Evolutionary conservation across 2,888 invertebrate genomes (phyloP), one percentile per base, ranked within the genome.

Genomic region (Agapetus fuscipes): DNA sequence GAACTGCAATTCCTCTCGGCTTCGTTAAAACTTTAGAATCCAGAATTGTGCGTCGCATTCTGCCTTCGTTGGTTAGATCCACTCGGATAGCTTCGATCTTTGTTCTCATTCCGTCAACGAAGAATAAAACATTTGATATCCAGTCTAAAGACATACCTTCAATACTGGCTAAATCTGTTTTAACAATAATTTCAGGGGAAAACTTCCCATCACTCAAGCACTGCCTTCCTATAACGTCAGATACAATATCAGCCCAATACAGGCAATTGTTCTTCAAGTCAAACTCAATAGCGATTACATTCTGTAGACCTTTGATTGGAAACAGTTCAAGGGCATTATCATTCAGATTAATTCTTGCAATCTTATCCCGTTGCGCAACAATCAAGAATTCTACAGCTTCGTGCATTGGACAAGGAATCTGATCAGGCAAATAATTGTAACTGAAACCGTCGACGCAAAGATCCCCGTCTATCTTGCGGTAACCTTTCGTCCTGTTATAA

Each of bases 71-170:
- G 2, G 70, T 66, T 44, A 74, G 61, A 52, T 72, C 62, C 0
- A 82, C 84, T 36, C 82, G 69, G 2, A 90, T 81, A 1, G 89
- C 78, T 60, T 90, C 87, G 42, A 93, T 88, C 54, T 80, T 81
- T 51, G 80, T 77, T 26, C 78, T 70, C 37, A 78, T 72, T 0
- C 87, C 86, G 54, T 93, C 90, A 0, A 90, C 86, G 57, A 91
- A 91, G 62, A 88, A 94, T 11, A 94, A 59, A 40, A 85, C 80
- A 42, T 84, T 79, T 0, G 86, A 84, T 10, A 89, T 78, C 88
- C 89, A 93, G 60, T 94, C 93, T 34, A 83, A 74, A 0, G 89
- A 84, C 79, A 93, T 82, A 2, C 89, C 88, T 61, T 91, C 90
- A 26, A 93, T 82, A 5, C 86, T 84, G 12, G 80, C 74, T 40